Conservation (phyloP, 2,113 vertebrate species). For the Catharus bicknelli region DNA sequence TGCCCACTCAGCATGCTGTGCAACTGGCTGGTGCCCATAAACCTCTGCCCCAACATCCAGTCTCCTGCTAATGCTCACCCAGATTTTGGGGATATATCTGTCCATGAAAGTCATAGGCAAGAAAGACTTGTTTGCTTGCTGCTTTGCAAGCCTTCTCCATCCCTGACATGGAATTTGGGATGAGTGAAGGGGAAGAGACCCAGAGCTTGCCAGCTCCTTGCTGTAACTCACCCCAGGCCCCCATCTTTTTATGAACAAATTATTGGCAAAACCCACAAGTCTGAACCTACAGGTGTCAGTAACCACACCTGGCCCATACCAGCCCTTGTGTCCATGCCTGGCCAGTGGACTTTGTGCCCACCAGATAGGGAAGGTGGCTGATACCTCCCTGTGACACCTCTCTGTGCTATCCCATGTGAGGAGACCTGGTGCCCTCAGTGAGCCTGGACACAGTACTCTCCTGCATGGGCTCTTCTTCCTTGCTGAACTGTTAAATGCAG, state of each 20-base stretch:
- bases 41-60: neutral
- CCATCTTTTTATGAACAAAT: neutral
- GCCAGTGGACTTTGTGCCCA: neutral
- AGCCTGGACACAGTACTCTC: neutral
- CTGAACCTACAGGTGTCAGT: neutral
- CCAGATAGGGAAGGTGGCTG: neutral
- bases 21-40: neutral
- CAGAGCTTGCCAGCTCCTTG: neutral
- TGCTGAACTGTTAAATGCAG: neutral
- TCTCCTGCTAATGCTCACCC: neutral
- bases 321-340: accelerated
- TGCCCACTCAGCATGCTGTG: neutral
- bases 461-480: neutral
- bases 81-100: neutral
- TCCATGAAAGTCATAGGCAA: neutral
- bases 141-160: neutral
- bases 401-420: neutral
- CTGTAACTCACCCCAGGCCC: neutral
- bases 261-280: neutral
- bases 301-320: accelerated
- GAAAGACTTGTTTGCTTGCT: neutral
- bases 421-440: neutral
- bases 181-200: neutral
- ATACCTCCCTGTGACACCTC: neutral
- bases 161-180: neutral